Evolutionary conservation across 2,797 vertebrate genomes (phyloP).

Genomic region (Scarus forsteni): DNA sequence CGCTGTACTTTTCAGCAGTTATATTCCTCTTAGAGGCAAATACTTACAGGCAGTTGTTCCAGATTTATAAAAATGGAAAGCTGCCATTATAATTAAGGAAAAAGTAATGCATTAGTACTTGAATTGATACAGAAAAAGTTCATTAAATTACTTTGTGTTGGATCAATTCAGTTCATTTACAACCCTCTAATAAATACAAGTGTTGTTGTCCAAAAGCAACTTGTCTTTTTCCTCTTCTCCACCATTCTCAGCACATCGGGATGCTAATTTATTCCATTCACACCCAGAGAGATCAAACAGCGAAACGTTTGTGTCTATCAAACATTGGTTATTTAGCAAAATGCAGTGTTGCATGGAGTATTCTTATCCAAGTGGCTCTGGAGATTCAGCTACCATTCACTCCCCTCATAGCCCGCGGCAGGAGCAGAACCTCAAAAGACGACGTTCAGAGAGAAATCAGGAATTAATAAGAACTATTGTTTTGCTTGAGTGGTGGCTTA

Average conservation of each 20-base stretch:
- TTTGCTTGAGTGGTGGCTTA: conserved; percentile 62
- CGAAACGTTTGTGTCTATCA: conserved; percentile 75
- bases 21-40: too few relatives aligned
- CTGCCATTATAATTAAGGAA: too few relatives aligned
- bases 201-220: conserved; percentile 33
- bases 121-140: neutral
- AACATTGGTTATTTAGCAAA: conserved; percentile 78
- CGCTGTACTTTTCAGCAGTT: too few relatives aligned
- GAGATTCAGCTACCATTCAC: conserved; percentile 70
- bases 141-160: conserved; percentile 27
- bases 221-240: conserved; percentile 42
- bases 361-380: conserved; percentile 71
- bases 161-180: conserved; percentile 38
- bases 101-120: conserved; percentile 3
- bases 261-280: conserved; percentile 78
- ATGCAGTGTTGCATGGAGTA: conserved; percentile 72
- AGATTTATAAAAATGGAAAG: too few relatives aligned
- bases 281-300: conserved; percentile 66
- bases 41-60: too few relatives aligned
- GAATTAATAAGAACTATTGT: conserved; percentile 69
- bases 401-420: conserved; percentile 60
- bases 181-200: conserved; percentile 48
- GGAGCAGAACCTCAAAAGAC: conserved; percentile 58
- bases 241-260: conserved; percentile 50
- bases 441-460: conserved; percentile 64